Base-by-base conservation (phyloP, 2,888 invertebrate genomes). In the Imbricaverruca yamaguchii region DNA sequence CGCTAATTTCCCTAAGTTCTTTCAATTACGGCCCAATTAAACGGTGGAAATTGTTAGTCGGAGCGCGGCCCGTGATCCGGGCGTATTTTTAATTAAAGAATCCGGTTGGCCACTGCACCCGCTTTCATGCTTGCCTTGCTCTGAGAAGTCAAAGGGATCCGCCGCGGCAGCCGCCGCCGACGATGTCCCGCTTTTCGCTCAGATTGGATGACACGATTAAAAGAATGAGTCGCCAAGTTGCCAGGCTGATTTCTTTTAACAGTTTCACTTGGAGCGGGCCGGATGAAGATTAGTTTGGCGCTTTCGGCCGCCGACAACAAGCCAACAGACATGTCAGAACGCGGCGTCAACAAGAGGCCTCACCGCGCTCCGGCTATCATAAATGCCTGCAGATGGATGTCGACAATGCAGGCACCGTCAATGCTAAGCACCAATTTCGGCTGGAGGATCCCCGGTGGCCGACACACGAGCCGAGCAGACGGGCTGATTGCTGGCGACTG, bases 311-410 rank as follows among this genome's bases (percentile, higher is more conserved):
- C 63, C 80, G 77, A 80, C 67, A 74, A 53, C 81, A 55, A 12
- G 65, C 67, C 80, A 23, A 59, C 59, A 69, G 79, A 53, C 65
- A 65, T n/a, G 82, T 59, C 65, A 79, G 25, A 89, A 89, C 18
- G 89, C 88, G 13, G 89, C 81, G 39, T 39, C 39, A 39, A 39
- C 39, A 39, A 39, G 39, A 39, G 39, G 39, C 39, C 39, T 39
- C 39, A 39, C 4, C 39, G 39, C 4, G 39, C 39, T 39, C 39
- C 39, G 4, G 39, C 39, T 39, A 39, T 39, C 39, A 39, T 39
- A 39, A 39, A 39, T 39, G 39, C 39, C 39, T 39, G 39, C 39
- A 39, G 39, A 39, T 39, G 39, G 39, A 39, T 39, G 39, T 39
- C 39, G 39, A 39, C 39, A 39, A 39, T 39, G 4, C 39, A 39